These are phyloP conservation scores for Alosa alosa DNA, from an alignment of 2,113 vertebrate species.

Conservation along the genomic window DNA sequence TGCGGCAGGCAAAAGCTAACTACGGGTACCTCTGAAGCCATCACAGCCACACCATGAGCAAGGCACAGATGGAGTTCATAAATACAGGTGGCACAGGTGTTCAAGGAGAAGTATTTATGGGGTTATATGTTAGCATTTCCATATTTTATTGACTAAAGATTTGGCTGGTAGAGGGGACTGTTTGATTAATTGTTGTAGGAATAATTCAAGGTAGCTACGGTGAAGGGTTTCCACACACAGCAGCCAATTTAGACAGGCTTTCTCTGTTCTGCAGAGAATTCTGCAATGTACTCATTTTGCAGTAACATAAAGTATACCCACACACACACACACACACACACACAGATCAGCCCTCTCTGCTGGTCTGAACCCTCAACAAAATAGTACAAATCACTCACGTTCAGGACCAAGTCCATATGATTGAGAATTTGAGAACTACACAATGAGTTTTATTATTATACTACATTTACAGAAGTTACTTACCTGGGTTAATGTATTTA, in stretches of 20 bases:
- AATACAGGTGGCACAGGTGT: not conserved
- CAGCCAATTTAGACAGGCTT: not conserved
- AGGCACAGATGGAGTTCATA: not conserved
- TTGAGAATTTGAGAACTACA: not conserved
- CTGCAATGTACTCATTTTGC: not conserved
- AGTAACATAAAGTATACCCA: not conserved
- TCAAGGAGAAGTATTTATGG: not conserved
- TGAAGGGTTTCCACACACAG: not conserved
- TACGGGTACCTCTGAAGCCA: not conserved
- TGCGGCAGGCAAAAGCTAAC: conserved; percentile 53
- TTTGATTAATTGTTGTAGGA: not conserved
- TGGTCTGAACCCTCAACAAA: not conserved
- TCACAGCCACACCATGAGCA: not conserved
- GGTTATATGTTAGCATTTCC: not conserved
- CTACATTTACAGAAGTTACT: not conserved
- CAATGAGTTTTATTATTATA: not conserved
- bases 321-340: not conserved
- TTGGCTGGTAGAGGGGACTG: not conserved
- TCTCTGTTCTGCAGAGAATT: not conserved
- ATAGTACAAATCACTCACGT: too few relatives aligned
- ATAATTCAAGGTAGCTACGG: not conserved
- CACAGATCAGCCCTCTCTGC: too few relatives aligned
- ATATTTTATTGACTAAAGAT: not conserved
- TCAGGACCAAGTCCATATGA: not conserved
- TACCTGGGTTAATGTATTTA: conserved; percentile 82